A percentile compares a stretch with the other conserved stretches of the same genome.
Evolutionary conservation across 1,140 invertebrate species (phyloP).

Genomic region (Diploscapter pachys): DNA sequence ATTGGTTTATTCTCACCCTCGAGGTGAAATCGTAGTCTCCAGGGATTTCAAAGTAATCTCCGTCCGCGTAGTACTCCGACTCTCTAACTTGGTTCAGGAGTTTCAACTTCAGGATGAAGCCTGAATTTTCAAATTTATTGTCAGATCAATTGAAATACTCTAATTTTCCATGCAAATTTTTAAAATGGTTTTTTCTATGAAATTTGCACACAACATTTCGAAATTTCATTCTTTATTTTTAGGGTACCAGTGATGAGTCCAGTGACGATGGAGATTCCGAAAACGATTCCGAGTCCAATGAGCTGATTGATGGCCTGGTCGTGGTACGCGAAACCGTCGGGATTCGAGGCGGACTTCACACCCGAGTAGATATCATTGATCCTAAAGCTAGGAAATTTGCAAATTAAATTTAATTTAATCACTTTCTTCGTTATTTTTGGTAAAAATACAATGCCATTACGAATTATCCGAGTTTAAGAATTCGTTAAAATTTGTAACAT

Average conservation of each 20-base stretch:
- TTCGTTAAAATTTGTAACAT: background rate
- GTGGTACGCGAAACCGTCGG: background rate
- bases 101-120: conserved; percentile 47
- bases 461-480: background rate
- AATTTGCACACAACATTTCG: conserved; percentile 41
- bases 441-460: background rate
- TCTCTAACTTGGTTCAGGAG: conserved; percentile 53
- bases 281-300: conserved; percentile 42
- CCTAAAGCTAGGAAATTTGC: background rate
- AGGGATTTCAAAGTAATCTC: conserved; percentile 54
- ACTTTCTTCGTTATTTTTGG: background rate
- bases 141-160: conserved; percentile 6
- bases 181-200: conserved; percentile 11
- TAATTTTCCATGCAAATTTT: conserved; percentile 1
- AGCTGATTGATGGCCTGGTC: conserved; percentile 49
- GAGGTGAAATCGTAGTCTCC: conserved; percentile 58
- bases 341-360: conserved; percentile 12
- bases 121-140: conserved; percentile 31
- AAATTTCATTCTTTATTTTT: conserved; percentile 54
- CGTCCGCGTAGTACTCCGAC: conserved; percentile 48
- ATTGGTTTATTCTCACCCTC: conserved; percentile 34
- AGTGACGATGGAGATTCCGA: conserved; percentile 40
- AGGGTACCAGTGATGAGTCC: conserved; percentile 59
- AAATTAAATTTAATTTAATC: background rate
- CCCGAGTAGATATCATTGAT: conserved; percentile 26